Conservation (phyloP, 1,140 invertebrate species). For the Monochamus saltuarius region DNA sequence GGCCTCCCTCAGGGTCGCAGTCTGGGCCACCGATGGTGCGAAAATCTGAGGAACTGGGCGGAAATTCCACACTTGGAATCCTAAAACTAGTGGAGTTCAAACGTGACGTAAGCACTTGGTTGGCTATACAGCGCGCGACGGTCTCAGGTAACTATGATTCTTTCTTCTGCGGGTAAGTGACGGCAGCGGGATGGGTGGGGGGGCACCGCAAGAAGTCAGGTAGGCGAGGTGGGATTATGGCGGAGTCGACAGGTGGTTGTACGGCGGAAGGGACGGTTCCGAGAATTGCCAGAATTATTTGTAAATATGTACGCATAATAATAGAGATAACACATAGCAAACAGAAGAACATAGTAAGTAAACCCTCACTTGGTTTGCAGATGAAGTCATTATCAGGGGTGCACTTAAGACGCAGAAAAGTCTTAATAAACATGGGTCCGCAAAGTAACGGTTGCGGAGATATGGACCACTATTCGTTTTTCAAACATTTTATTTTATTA, state of each 20-base stretch:
- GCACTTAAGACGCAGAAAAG: too few relatives aligned
- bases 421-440: too few relatives aligned
- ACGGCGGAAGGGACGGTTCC: too few relatives aligned
- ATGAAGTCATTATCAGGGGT: too few relatives aligned
- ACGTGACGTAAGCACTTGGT: conserved; percentile 11
- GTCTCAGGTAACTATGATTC: conserved; percentile 18
- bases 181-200: conserved; percentile 2
- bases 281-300: too few relatives aligned
- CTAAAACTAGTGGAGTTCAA: background rate
- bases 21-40: background rate
- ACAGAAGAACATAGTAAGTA: too few relatives aligned
- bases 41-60: background rate
- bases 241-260: background rate
- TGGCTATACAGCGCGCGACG: conserved; percentile 11
- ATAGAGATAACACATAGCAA: too few relatives aligned
- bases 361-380: too few relatives aligned
- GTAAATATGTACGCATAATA: too few relatives aligned
- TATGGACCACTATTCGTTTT: too few relatives aligned
- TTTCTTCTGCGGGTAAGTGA: conserved; percentile 8
- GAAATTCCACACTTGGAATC: conserved; percentile 6
- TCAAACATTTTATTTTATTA: too few relatives aligned
- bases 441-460: too few relatives aligned
- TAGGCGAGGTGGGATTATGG: conserved; percentile 1
- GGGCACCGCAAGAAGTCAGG: conserved; percentile 8
- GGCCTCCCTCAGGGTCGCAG: conserved; percentile 9